phyloP scores from a whole-genome alignment of 2,888 invertebrate genomes.

The Calliscelio sp. region DNA sequence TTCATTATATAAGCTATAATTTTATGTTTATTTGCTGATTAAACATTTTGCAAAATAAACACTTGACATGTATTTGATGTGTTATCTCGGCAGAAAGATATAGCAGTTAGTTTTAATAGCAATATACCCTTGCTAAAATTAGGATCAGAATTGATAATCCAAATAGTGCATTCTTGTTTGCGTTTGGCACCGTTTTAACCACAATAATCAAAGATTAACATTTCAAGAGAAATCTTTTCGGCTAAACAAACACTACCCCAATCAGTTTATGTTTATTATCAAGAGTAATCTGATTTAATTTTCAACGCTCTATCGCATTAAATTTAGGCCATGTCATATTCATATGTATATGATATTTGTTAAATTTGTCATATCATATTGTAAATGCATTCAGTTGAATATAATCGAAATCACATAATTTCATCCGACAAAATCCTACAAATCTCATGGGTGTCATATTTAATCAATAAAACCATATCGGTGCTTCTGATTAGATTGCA shows the following conservation, averaged over 20 bases:
- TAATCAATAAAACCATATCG: slow-evolving; percentile 40
- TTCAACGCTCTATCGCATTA: background rate
- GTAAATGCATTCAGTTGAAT: background rate
- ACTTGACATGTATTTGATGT: no score
- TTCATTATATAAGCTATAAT: no score
- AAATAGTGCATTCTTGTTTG: background rate
- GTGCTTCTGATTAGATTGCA: slow-evolving; percentile 25
- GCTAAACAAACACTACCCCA: background rate
- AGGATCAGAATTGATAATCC: background rate
- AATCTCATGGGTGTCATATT: slow-evolving; percentile 33
- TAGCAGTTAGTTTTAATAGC: no score
- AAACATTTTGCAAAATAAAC: no score
- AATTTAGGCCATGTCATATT: background rate
- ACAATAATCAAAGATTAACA: background rate
- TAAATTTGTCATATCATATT: no score
- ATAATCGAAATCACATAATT: slow-evolving; percentile 8
- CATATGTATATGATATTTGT: no score
- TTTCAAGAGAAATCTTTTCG: background rate
- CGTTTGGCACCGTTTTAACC: background rate
- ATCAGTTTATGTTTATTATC: background rate
- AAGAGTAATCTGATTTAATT: background rate
- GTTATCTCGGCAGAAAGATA: no score
- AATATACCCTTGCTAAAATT: background rate
- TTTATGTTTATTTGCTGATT: no score
- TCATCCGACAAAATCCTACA: slow-evolving; percentile 24